Evolutionary conservation across 1,140 invertebrate species (phyloP).

Genomic region (Drosophila subpulchrella): DNA sequence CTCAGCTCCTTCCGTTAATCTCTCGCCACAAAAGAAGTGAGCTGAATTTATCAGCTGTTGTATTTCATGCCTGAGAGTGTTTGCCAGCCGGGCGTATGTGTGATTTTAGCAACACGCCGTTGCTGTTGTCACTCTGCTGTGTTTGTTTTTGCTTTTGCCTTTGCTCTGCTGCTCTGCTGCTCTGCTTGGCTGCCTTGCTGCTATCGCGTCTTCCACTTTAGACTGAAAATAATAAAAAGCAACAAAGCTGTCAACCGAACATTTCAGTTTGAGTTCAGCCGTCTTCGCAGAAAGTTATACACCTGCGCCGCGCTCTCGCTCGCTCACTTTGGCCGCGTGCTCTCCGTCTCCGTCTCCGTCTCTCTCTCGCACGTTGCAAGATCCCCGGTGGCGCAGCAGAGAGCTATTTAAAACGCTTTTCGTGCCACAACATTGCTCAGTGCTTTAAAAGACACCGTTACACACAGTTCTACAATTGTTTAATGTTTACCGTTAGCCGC

Average conservation of each 20-base stretch:
- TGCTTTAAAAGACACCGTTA: slow-evolving; percentile 55
- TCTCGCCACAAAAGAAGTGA: slow-evolving; percentile 23
- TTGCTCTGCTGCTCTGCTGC: slow-evolving; percentile 16
- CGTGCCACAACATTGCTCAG: slow-evolving; percentile 52
- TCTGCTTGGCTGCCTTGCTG: not conserved
- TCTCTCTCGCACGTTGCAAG: slow-evolving; percentile 50
- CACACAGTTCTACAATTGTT: slow-evolving; percentile 8
- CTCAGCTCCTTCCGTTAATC: slow-evolving; percentile 5
- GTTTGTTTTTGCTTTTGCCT: slow-evolving; percentile 39
- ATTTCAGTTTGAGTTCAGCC: slow-evolving; percentile 76
- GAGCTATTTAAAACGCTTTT: slow-evolving; percentile 57
- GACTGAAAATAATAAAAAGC: slow-evolving; percentile 74
- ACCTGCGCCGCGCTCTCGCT: slow-evolving; percentile 37
- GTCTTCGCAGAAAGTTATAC: slow-evolving; percentile 78
- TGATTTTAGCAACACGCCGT: slow-evolving; percentile 52
- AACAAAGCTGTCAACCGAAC: slow-evolving; percentile 77
- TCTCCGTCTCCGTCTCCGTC: slow-evolving; percentile 9
- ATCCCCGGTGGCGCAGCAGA: slow-evolving; percentile 19
- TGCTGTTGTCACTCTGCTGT: slow-evolving; percentile 47
- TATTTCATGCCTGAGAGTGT: slow-evolving; percentile 58
- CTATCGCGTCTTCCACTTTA: slow-evolving; percentile 72
- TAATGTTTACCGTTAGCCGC: slow-evolving; percentile 14
- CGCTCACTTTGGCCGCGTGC: slow-evolving; percentile 11
- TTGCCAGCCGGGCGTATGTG: slow-evolving; percentile 18
- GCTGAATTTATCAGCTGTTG: slow-evolving; percentile 72